These are phyloP conservation scores for Masnerella sp. DNA, from an alignment of 2,888 invertebrate genomes.

Conservation along the genomic window DNA sequence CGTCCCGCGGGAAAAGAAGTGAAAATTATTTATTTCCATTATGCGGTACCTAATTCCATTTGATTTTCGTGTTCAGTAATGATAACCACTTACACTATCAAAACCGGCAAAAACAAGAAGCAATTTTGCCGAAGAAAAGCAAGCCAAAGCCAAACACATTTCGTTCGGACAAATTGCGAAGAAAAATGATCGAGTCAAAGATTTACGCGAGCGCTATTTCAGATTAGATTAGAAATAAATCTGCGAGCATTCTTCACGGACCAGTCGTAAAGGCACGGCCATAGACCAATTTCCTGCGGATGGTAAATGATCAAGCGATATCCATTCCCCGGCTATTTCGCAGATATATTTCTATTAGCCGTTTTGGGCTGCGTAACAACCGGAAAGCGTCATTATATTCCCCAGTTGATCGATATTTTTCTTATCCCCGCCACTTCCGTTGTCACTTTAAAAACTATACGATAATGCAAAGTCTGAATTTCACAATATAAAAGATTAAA, in stretches of 20 bases:
- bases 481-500: too few species aligned
- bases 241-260: conserved; percentile 40
- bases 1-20: too few species aligned
- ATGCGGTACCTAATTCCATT: too few species aligned
- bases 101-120: not conserved
- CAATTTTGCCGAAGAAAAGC: conserved; percentile 1
- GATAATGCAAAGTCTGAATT: too few species aligned
- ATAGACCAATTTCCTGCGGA: conserved; percentile 45
- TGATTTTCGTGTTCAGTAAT: too few species aligned
- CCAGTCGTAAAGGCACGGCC: conserved; percentile 27
- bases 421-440: too few species aligned
- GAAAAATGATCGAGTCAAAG: conserved; percentile 44
- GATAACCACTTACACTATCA: not conserved
- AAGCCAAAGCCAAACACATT: conserved; percentile 2
- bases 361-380: conserved; percentile 27
- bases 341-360: conserved; percentile 50
- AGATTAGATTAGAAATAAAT: conserved; percentile 54
- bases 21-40: too few species aligned
- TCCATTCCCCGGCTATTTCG: conserved; percentile 34
- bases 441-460: too few species aligned
- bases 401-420: conserved; percentile 24
- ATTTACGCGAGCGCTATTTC: conserved; percentile 40
- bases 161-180: conserved; percentile 37
- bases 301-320: conserved; percentile 50
- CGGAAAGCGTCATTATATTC: conserved; percentile 25